Evolutionary conservation across 2,888 invertebrate species (phyloP).

Genomic region (Phaonia tiefii): DNA sequence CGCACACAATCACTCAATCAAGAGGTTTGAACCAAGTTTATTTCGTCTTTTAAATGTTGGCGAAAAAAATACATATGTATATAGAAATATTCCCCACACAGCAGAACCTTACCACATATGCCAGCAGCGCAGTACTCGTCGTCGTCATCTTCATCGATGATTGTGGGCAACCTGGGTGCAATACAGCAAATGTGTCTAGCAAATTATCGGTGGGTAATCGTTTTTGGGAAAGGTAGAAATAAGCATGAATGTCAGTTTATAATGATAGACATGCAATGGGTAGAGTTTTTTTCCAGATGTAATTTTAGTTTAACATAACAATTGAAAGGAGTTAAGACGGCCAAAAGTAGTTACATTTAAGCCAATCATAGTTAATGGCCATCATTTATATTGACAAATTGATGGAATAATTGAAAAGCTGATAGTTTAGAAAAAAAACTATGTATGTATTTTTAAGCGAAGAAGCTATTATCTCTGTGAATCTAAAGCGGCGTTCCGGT

Average conservation of each 20-base stretch:
- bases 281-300: background rate
- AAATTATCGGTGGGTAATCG: conserved; percentile 49
- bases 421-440: too few relatives aligned
- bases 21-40: background rate
- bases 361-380: background rate
- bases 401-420: background rate
- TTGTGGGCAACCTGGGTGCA: background rate
- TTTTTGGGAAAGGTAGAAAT: conserved; percentile 32
- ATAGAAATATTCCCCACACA: conserved; percentile 14
- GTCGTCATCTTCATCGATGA: background rate
- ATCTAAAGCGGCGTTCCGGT: too few relatives aligned
- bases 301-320: conserved; percentile 13
- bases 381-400: background rate
- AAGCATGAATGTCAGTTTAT: conserved; percentile 42
- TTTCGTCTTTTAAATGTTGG: background rate
- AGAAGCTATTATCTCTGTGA: too few relatives aligned
- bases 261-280: conserved; percentile 53
- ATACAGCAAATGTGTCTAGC: background rate
- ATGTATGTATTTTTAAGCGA: too few relatives aligned
- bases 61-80: background rate
- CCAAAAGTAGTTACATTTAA: too few relatives aligned
- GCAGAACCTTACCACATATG: background rate
- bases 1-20: conserved; percentile 14
- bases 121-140: background rate
- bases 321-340: conserved; percentile 2